Percentiles rank a stretch among this genome's conserved stretches.
Conservation (phyloP, 1,140 invertebrate genomes). For the Leptestheria dahalacensis region DNA sequence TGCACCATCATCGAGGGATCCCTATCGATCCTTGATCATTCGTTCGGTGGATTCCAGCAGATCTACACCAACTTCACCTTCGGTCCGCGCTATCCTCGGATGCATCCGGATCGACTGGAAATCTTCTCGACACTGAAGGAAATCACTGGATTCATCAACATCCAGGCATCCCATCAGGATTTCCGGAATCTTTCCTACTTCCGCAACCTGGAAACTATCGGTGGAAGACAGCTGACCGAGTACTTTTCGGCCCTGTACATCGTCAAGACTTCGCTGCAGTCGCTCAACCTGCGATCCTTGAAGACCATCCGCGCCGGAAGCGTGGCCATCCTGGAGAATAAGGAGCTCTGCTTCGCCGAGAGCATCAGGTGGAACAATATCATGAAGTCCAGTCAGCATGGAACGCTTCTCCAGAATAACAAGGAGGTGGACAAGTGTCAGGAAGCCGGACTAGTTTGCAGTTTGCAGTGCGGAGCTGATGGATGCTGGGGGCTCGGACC, state of each 20-base stretch:
- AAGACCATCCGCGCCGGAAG: conserved; percentile 73
- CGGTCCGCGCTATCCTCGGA: conserved; percentile 51
- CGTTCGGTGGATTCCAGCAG: conserved; percentile 75
- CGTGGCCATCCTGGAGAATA: conserved; percentile 77
- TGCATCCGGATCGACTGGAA: conserved; percentile 72
- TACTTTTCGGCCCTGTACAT: conserved; percentile 78
- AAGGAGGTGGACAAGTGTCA: conserved; percentile 46
- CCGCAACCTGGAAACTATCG: conserved; percentile 76
- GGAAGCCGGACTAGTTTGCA: conserved; percentile 55
- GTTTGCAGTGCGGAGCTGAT: conserved; percentile 65
- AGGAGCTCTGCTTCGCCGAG: conserved; percentile 72
- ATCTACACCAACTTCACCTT: conserved; percentile 63
- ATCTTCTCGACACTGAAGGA: conserved; percentile 83
- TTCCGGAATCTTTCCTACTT: conserved; percentile 86
- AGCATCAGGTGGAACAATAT: conserved; percentile 73
- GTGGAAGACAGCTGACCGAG: conserved; percentile 72
- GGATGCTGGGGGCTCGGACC: conserved; percentile 88
- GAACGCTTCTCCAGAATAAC: conserved; percentile 56
- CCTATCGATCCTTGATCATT: conserved; percentile 74
- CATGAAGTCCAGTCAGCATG: conserved; percentile 51
- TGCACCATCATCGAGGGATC: conserved; percentile 92
- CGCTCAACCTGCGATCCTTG: conserved; percentile 66
- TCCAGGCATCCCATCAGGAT: conserved; percentile 68
- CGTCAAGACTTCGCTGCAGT: conserved; percentile 72
- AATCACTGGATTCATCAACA: conserved; percentile 81